These are phyloP conservation scores for Catharus ustulatus DNA, from an alignment of 2,797 vertebrate genomes.

Conservation along the genomic window DNA sequence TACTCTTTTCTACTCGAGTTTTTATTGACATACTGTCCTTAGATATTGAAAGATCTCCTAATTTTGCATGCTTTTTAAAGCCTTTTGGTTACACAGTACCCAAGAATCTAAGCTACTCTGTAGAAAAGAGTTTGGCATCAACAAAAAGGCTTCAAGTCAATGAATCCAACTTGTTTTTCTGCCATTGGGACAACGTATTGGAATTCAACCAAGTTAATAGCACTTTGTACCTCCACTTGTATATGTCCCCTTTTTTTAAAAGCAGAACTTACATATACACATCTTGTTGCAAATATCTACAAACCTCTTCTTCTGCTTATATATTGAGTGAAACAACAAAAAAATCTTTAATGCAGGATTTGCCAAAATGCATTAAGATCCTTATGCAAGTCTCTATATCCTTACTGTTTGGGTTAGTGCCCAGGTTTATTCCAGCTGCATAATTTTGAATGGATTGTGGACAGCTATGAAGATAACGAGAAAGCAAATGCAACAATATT, in stretches of 20 bases:
- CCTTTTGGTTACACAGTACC: neutral
- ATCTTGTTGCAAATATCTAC: neutral
- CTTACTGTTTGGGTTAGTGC: neutral
- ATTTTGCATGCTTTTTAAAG: neutral
- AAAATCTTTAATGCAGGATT: neutral
- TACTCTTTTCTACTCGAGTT: neutral
- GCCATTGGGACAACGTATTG: neutral
- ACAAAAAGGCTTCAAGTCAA: neutral
- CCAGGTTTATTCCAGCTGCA: constrained; percentile 19
- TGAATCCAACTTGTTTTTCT: constrained; percentile 2
- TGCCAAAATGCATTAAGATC: neutral
- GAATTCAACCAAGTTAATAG: neutral
- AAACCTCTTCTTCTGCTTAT: neutral
- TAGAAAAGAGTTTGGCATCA: neutral
- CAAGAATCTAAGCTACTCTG: neutral
- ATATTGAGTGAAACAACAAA: neutral
- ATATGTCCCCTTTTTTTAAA: neutral
- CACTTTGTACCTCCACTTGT: neutral
- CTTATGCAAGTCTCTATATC: neutral
- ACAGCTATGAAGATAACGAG: constrained; percentile 50
- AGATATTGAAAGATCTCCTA: neutral
- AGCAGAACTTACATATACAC: neutral
- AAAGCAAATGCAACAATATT: constrained; percentile 58
- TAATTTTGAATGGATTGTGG: constrained; percentile 41
- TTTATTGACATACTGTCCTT: neutral